A percentile compares a stretch with the other conserved stretches of the same genome.
Conservation (phyloP, 2,888 invertebrate genomes). For the Meloe dianella region DNA sequence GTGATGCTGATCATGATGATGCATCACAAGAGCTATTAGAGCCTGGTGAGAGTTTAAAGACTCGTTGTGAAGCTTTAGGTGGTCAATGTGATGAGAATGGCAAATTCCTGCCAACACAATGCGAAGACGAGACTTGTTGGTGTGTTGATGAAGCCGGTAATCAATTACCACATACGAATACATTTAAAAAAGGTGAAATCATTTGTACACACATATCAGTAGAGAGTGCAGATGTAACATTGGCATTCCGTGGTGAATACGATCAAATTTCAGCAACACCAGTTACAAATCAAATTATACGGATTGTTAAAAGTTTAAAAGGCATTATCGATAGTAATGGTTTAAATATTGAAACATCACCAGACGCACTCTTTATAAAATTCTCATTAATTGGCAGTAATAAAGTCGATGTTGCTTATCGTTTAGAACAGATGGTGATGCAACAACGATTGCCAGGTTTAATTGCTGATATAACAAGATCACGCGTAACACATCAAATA, state of each 20-base stretch:
- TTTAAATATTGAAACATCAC: constrained; percentile 62
- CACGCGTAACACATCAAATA: constrained; percentile 66
- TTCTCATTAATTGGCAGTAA: constrained; percentile 73
- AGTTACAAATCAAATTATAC: constrained; percentile 58
- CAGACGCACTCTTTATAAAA: constrained; percentile 63
- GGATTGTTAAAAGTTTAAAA: constrained; percentile 60
- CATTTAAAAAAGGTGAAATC: constrained; percentile 66
- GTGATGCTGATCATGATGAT: constrained; percentile 59
- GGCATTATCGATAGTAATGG: constrained; percentile 60
- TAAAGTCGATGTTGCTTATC: constrained; percentile 80
- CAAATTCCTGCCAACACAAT: constrained; percentile 77
- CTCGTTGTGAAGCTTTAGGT: constrained; percentile 60
- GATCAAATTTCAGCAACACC: constrained; percentile 61
- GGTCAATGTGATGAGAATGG: constrained; percentile 72
- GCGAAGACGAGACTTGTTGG: constrained; percentile 77
- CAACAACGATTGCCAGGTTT: constrained; percentile 63
- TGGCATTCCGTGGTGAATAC: constrained; percentile 73
- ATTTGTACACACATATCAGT: constrained; percentile 72
- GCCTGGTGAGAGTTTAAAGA: constrained; percentile 38
- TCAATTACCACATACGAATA: constrained; percentile 67
- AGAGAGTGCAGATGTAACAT: constrained; percentile 75
- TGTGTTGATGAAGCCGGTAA: constrained; percentile 86
- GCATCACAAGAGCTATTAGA: constrained; percentile 57
- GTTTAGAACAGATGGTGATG: constrained; percentile 75
- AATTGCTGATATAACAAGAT: constrained; percentile 68